phyloP scores from a whole-genome alignment of 2,888 invertebrate species.

The Eupithecia pulchellata region DNA sequence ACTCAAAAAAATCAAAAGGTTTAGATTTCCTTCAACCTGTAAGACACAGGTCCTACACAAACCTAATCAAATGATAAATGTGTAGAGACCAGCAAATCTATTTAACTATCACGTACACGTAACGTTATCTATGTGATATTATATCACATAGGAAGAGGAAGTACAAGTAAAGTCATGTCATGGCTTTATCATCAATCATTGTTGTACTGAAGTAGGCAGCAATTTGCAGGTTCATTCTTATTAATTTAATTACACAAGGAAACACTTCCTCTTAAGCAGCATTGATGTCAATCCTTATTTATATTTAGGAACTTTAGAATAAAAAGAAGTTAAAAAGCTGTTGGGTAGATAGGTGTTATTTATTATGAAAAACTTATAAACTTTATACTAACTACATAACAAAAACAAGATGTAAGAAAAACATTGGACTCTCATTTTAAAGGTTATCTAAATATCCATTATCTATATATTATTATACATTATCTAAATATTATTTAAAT shows the following conservation, averaged over 20 bases:
- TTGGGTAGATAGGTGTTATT: no score
- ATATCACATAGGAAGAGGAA: not conserved
- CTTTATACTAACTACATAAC: no score
- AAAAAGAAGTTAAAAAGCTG: not conserved
- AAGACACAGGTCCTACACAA: not conserved
- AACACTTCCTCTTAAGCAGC: not conserved
- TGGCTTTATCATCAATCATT: not conserved
- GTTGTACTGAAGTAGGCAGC: not conserved
- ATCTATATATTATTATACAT: not conserved
- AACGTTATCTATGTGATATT: not conserved
- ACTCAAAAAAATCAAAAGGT: not conserved
- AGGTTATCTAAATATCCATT: not conserved
- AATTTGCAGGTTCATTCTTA: not conserved
- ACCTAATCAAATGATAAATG: not conserved
- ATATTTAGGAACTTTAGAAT: not conserved
- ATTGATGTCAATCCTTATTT: not conserved
- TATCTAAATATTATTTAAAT: not conserved
- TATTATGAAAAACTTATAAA: no score
- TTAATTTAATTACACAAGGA: not conserved
- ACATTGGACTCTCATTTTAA: not conserved
- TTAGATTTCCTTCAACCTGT: not conserved
- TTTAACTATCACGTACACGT: no score
- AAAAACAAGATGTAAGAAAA: no score
- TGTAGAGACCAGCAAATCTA: not conserved
- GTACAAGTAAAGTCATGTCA: not conserved